Evolutionary conservation across 2,113 vertebrate genomes (phyloP).

Genomic region (Tragulus kanchil): DNA sequence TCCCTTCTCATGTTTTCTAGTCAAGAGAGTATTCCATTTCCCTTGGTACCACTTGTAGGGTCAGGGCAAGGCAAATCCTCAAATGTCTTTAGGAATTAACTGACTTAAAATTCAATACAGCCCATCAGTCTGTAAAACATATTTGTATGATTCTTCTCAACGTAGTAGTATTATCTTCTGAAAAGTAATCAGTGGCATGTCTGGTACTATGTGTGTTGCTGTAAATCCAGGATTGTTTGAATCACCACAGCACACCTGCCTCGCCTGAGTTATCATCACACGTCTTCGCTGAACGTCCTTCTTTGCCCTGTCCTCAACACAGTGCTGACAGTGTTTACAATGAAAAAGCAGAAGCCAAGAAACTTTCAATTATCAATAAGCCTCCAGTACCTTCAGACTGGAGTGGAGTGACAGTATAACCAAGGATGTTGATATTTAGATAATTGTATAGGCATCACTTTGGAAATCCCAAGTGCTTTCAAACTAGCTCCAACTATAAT

Average conservation of each 20-base stretch:
- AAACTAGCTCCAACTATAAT: background rate
- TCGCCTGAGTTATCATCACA: background rate
- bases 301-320: background rate
- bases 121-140: accelerated
- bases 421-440: too few species aligned
- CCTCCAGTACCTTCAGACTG: background rate
- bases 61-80: background rate
- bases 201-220: accelerated
- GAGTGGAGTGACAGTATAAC: background rate
- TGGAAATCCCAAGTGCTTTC: background rate
- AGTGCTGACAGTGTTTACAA: background rate
- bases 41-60: background rate
- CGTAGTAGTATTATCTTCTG: accelerated
- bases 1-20: background rate
- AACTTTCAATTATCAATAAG: background rate
- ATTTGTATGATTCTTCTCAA: background rate
- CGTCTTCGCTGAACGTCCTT: background rate
- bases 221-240: background rate
- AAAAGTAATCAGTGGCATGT: too few species aligned
- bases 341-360: background rate
- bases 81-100: background rate
- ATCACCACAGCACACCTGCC: accelerated
- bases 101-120: background rate
- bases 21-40: background rate
- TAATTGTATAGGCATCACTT: accelerated